Percentiles rank a stretch among this genome's conserved stretches.
phyloP scores from a whole-genome alignment of 2,888 invertebrate genomes.

The Spisula solida region DNA sequence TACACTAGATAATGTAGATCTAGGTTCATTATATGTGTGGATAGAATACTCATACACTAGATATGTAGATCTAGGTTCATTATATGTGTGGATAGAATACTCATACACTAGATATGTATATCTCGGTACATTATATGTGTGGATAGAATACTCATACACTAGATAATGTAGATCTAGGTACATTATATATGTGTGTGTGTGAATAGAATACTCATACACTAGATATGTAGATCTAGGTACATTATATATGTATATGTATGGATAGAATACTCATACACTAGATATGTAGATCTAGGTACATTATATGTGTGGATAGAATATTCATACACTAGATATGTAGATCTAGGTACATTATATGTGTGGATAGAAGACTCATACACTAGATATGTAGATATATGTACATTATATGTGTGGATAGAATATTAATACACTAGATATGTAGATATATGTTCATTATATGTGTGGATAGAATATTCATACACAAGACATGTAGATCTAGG shows the following conservation, averaged over 20 bases:
- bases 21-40: neutral
- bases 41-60: neutral
- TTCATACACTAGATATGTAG: neutral
- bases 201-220: neutral
- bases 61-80: neutral
- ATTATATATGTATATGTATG: neutral
- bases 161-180: neutral
- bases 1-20: neutral
- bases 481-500: neutral
- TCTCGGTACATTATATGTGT: neutral
- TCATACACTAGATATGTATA: neutral
- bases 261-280: neutral
- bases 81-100: neutral
- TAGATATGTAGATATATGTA: neutral
- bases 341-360: neutral
- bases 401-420: neutral
- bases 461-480: neutral
- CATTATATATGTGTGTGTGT: neutral
- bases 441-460: too few species aligned
- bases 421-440: neutral
- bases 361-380: neutral
- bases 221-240: neutral
- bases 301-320: neutral
- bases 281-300: neutral
- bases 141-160: neutral